Evolutionary conservation across 2,113 vertebrate genomes (phyloP).

Genomic region (Tiliqua scincoides): DNA sequence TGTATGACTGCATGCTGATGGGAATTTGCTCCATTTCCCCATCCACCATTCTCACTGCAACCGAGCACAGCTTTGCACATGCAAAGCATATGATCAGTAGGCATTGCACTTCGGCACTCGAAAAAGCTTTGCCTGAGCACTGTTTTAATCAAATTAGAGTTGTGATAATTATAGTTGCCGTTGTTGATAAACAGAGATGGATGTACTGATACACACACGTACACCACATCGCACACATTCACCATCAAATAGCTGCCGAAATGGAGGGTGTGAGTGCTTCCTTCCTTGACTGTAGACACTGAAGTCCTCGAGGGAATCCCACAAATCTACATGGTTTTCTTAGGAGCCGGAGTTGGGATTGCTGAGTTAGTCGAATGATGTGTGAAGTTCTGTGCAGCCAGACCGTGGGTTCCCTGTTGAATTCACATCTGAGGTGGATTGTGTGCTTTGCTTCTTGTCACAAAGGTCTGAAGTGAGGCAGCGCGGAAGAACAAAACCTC

Average conservation of each 20-base stretch:
- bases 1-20: background rate
- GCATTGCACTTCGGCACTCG: background rate
- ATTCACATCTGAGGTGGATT: slow-evolving; percentile 70
- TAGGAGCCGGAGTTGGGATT: slow-evolving; percentile 71
- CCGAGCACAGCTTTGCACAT: background rate
- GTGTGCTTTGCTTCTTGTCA: slow-evolving; percentile 50
- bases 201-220: background rate
- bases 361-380: slow-evolving; percentile 77
- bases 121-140: background rate
- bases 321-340: slow-evolving; percentile 74
- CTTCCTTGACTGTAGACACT: slow-evolving; percentile 71
- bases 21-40: background rate
- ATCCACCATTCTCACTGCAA: too few species aligned
- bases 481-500: background rate
- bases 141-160: slow-evolving; percentile 11
- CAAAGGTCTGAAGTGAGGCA: slow-evolving; percentile 65
- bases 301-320: slow-evolving; percentile 74
- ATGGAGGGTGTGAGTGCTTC: slow-evolving; percentile 67
- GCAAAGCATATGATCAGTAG: background rate
- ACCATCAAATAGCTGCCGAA: slow-evolving; percentile 2
- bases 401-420: slow-evolving; percentile 71
- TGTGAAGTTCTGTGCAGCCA: slow-evolving; percentile 76
- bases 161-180: background rate
- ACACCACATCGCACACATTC: background rate
- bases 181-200: background rate